Percentiles rank a stretch among this genome's conserved stretches.
These are phyloP conservation scores for Mactra quadrangularis DNA, from an alignment of 1,140 invertebrate species.

Conservation along the genomic window DNA sequence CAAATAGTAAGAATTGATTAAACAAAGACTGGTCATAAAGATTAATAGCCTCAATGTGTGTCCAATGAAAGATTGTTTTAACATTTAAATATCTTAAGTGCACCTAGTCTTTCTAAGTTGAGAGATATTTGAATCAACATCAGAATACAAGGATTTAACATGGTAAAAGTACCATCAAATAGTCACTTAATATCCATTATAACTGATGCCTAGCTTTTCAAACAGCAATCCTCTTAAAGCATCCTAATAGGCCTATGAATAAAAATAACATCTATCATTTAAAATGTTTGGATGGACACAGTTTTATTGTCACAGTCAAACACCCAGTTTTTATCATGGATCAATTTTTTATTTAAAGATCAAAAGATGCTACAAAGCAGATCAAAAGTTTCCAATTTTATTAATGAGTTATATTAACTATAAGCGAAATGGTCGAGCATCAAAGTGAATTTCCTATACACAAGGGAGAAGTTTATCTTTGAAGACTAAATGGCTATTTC, in stretches of 20 bases:
- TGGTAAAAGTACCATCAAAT: constrained; percentile 1
- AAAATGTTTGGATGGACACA: constrained; percentile 59
- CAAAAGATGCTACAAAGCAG: constrained; percentile 12
- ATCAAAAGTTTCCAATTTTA: constrained; percentile 58
- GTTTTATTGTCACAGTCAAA: constrained; percentile 25
- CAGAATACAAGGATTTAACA: constrained; percentile 3
- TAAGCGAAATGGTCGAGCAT: constrained; percentile 57
- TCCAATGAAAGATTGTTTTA: constrained; percentile 13
- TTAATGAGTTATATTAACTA: constrained; percentile 60
- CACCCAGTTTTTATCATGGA: constrained; percentile 36
- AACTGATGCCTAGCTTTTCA: constrained; percentile 6
- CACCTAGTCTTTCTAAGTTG: not conserved
- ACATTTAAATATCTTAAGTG: constrained; percentile 18
- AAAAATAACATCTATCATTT: constrained; percentile 43
- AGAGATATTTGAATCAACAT: not conserved
- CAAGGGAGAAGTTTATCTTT: constrained; percentile 51
- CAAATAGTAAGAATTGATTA: not conserved
- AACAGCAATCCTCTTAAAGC: constrained; percentile 1
- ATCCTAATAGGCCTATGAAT: constrained; percentile 14
- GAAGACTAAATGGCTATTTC: constrained; percentile 59
- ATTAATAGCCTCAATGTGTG: not conserved
- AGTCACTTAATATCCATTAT: constrained; percentile 1
- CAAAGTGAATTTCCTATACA: constrained; percentile 30
- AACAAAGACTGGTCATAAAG: constrained; percentile 32
- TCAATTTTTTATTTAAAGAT: constrained; percentile 55